phyloP scores from a whole-genome alignment of 2,797 vertebrate genomes.

The Iguana delicatissima region DNA sequence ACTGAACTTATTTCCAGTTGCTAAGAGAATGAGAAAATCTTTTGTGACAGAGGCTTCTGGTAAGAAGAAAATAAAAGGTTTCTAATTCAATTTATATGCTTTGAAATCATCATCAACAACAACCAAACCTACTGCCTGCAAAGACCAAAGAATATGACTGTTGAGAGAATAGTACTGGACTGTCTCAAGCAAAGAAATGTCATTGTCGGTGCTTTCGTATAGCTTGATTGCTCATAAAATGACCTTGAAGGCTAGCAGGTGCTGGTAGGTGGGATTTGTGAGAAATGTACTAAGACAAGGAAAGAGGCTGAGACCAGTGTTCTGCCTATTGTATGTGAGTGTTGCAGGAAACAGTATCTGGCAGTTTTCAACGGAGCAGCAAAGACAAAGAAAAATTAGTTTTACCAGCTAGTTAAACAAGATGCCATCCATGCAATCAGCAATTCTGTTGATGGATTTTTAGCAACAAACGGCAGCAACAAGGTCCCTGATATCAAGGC shows the following conservation, averaged over 20 bases:
- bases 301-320: not conserved
- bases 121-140: not conserved
- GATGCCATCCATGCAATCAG: not conserved
- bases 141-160: not conserved
- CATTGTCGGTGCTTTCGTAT: not conserved
- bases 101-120: not conserved
- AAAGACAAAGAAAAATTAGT: not conserved
- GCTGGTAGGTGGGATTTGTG: not conserved
- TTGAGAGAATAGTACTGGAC: not conserved
- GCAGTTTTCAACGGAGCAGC: not conserved
- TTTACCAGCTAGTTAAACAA: not conserved
- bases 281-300: not conserved
- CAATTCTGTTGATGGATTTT: not conserved
- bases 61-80: not conserved
- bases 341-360: not conserved
- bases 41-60: constrained; percentile 31
- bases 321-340: not conserved
- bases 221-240: not conserved
- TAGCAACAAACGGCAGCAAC: not conserved
- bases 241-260: not conserved
- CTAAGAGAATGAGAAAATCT: constrained; percentile 40
- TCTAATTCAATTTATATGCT: constrained; percentile 18
- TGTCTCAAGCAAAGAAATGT: not conserved
- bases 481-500: not conserved
- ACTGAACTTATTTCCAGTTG: constrained; percentile 45